These are phyloP conservation scores for Lysandra bellargus DNA, from an alignment of 2,888 invertebrate species.

Conservation along the genomic window DNA sequence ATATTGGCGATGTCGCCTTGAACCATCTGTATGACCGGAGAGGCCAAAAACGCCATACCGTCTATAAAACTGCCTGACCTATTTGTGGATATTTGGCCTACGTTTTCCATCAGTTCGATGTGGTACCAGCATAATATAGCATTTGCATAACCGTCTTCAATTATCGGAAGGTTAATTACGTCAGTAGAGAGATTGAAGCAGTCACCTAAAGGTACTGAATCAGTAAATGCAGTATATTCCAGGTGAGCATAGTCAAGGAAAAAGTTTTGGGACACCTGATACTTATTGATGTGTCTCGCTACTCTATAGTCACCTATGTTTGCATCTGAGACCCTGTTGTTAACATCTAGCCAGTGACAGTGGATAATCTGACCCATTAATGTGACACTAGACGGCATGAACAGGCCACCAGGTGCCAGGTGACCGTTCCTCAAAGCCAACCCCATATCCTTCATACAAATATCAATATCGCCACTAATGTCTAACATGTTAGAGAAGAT, in stretches of 20 bases:
- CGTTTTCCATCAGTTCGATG: conserved; percentile 65
- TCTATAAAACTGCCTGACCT: conserved; percentile 67
- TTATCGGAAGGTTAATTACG: conserved; percentile 53
- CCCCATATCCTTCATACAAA: conserved; percentile 53
- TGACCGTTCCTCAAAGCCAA: conserved; percentile 54
- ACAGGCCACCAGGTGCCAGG: conserved; percentile 66
- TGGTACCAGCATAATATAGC: conserved; percentile 80
- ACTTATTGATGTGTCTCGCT: conserved; percentile 79
- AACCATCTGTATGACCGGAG: conserved; percentile 53
- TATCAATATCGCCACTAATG: conserved; percentile 79
- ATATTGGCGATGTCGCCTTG: conserved; percentile 56
- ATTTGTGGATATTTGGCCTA: conserved; percentile 65
- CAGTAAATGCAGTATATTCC: conserved; percentile 63
- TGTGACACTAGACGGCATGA: conserved; percentile 75
- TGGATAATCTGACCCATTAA: conserved; percentile 81
- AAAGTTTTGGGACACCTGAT: conserved; percentile 80
- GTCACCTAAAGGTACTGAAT: conserved; percentile 54
- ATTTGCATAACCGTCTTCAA: conserved; percentile 65
- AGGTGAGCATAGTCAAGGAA: conserved; percentile 69
- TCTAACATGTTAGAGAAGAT: conserved; percentile 79
- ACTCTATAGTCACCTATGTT: conserved; percentile 79
- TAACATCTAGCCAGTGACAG: conserved; percentile 80
- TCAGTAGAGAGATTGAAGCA: conserved; percentile 45
- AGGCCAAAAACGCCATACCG: conserved; percentile 70
- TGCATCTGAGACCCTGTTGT: conserved; percentile 78